phyloP scores from a whole-genome alignment of 2,888 invertebrate genomes.

The Mesorhabditis sp. region DNA sequence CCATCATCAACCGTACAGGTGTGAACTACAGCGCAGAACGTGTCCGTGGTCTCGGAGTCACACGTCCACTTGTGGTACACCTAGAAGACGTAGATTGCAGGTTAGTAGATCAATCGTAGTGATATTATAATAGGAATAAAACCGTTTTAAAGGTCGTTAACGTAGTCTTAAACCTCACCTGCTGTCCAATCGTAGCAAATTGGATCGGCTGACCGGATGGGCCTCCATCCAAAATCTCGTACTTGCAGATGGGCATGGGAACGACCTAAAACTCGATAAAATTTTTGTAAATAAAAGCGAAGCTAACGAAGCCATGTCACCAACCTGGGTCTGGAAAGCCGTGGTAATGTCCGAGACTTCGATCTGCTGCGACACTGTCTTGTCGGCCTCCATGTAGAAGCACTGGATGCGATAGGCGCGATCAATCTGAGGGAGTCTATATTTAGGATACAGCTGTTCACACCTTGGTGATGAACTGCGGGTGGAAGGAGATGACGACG shows the following conservation, averaged over 20 bases:
- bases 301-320: too few relatives aligned
- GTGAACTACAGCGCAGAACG: conserved; percentile 54
- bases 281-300: too few relatives aligned
- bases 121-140: too few relatives aligned
- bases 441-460: not conserved
- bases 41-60: conserved; percentile 45
- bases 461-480: conserved; percentile 49
- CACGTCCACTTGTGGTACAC: too few relatives aligned
- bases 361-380: conserved; percentile 42
- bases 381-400: conserved; percentile 24
- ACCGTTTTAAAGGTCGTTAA: too few relatives aligned
- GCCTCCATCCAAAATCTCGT: conserved; percentile 52
- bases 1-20: conserved; percentile 53
- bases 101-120: not conserved
- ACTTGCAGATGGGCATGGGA: conserved; percentile 54
- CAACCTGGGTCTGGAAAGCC: conserved; percentile 49
- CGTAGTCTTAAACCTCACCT: conserved; percentile 10
- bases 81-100: not conserved
- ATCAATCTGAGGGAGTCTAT: not conserved
- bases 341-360: conserved; percentile 52
- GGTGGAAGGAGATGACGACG: conserved; percentile 54
- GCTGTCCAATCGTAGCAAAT: conserved; percentile 52
- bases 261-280: conserved; percentile 22
- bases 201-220: conserved; percentile 49
- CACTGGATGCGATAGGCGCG: conserved; percentile 51